A percentile compares a stretch with the other conserved stretches of the same genome.
Conservation (phyloP, 2,888 invertebrate genomes). For the Microplitis manilae region DNA sequence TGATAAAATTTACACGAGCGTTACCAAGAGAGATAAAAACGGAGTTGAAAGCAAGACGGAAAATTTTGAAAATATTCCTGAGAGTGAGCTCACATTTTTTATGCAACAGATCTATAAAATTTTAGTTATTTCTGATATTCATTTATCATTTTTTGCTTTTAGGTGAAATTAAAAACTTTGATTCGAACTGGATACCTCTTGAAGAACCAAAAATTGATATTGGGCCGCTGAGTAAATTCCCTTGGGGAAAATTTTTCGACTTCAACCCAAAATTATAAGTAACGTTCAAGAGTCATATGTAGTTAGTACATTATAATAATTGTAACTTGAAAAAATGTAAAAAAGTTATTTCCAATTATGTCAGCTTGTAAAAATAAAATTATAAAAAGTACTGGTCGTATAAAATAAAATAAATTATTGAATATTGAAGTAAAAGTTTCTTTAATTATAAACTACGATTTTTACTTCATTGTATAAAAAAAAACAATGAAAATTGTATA, state of each 20-base stretch:
- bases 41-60: constrained; percentile 65
- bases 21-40: constrained; percentile 61
- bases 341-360: no score
- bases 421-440: no score
- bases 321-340: no score
- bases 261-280: constrained; percentile 64
- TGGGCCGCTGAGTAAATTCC: constrained; percentile 51
- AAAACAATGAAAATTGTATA: no score
- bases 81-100: constrained; percentile 57
- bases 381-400: no score
- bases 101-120: neutral
- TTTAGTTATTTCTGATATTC: neutral
- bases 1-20: constrained; percentile 63
- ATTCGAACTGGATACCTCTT: constrained; percentile 52
- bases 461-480: no score
- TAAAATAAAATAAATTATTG: no score
- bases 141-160: neutral
- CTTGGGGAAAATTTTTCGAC: constrained; percentile 65
- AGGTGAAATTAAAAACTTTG: constrained; percentile 59
- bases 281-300: neutral
- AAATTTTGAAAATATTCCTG: constrained; percentile 63
- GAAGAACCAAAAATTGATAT: constrained; percentile 35
- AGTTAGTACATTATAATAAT: constrained; percentile 6
- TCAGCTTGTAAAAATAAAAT: no score
- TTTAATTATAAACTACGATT: no score